Conservation (phyloP, 2,888 invertebrate species). For the Drosophila pseudotalamancana region DNA sequence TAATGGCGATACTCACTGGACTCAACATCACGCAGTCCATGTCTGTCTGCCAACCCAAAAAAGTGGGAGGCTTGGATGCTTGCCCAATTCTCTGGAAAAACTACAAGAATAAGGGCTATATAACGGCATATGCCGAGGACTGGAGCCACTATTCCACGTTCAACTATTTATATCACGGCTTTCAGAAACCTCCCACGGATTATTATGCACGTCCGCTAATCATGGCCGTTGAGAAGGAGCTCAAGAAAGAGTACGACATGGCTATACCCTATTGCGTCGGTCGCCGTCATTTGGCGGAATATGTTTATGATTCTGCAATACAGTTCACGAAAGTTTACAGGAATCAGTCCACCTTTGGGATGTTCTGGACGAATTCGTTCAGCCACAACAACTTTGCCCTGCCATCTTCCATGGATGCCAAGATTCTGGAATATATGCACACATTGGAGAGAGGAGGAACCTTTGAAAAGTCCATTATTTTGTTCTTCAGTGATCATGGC, state of each 20-base stretch:
- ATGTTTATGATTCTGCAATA: slow-evolving; percentile 88
- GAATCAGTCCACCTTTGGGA: slow-evolving; percentile 87
- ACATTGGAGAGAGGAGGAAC: slow-evolving; percentile 86
- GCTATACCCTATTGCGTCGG: slow-evolving; percentile 87
- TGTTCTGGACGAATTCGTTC: slow-evolving; percentile 92
- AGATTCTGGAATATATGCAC: slow-evolving; percentile 86
- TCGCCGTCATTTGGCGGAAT: slow-evolving; percentile 87
- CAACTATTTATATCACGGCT: slow-evolving; percentile 87
- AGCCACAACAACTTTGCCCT: slow-evolving; percentile 89
- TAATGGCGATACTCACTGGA: slow-evolving; percentile 92
- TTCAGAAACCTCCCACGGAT: slow-evolving; percentile 90
- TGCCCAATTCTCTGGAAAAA: slow-evolving; percentile 91
- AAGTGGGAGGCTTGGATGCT: slow-evolving; percentile 87
- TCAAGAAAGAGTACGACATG: slow-evolving; percentile 84
- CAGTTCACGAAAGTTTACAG: slow-evolving; percentile 88
- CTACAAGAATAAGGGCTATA: slow-evolving; percentile 88
- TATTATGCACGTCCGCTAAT: slow-evolving; percentile 91
- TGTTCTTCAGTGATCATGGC: slow-evolving; percentile 92
- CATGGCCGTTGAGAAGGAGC: slow-evolving; percentile 87
- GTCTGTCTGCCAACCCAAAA: slow-evolving; percentile 85
- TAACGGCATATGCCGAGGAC: slow-evolving; percentile 92
- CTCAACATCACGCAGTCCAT: slow-evolving; percentile 85
- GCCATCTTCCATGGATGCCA: slow-evolving; percentile 87
- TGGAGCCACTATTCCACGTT: slow-evolving; percentile 88
- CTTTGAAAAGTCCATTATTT: slow-evolving; percentile 87